Conservation (phyloP, 2,888 invertebrate species). For the Auanema sp. region DNA sequence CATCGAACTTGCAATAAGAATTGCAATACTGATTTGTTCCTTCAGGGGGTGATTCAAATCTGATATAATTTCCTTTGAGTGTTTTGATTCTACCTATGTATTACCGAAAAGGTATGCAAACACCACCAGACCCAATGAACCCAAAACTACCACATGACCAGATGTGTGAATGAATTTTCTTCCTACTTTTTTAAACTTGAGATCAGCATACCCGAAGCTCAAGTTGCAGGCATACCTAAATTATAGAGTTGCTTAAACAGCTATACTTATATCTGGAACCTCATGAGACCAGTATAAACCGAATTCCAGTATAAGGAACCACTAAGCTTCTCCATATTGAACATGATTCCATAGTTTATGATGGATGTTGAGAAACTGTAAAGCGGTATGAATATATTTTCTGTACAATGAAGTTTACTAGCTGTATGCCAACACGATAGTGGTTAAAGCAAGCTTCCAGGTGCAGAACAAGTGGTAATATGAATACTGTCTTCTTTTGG, state of each 20-base stretch:
- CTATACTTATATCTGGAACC: neutral
- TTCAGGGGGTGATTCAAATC: slow-evolving; percentile 39
- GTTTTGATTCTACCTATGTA: slow-evolving; percentile 5
- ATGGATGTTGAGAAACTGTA: slow-evolving; percentile 48
- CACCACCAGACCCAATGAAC: slow-evolving; percentile 38
- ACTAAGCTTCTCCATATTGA: slow-evolving; percentile 59
- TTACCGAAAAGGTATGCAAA: slow-evolving; percentile 29
- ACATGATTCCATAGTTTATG: slow-evolving; percentile 56
- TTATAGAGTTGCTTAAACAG: neutral
- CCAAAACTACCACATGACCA: slow-evolving; percentile 35
- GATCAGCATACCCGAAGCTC: slow-evolving; percentile 31
- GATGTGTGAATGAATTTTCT: slow-evolving; percentile 42
- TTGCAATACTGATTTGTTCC: slow-evolving; percentile 33
- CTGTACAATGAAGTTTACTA: slow-evolving; percentile 24
- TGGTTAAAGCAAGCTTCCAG: slow-evolving; percentile 22
- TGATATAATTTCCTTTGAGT: slow-evolving; percentile 14
- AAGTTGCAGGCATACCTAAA: slow-evolving; percentile 33
- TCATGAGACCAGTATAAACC: slow-evolving; percentile 37
- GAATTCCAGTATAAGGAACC: slow-evolving; percentile 54
- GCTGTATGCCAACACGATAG: slow-evolving; percentile 35
- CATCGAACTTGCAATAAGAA: slow-evolving; percentile 41
- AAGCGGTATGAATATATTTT: neutral
- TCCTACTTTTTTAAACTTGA: slow-evolving; percentile 33
- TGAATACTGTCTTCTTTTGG: slow-evolving; percentile 29
- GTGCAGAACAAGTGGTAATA: slow-evolving; percentile 37